Evolutionary conservation across 2,113 vertebrate species (phyloP).

Genomic region (Nanorana parkeri): DNA sequence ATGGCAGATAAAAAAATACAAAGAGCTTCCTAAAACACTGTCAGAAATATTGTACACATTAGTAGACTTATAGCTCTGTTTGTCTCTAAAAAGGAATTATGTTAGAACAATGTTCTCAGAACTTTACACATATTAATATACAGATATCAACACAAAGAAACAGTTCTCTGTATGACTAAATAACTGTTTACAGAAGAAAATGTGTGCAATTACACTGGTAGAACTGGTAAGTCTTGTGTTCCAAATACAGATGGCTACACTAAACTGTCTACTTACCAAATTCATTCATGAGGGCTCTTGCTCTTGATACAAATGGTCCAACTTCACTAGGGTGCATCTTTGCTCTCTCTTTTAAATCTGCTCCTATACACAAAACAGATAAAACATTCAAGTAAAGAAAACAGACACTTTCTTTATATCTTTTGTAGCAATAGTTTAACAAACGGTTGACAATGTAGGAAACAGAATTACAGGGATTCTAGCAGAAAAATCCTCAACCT

Average conservation of each 20-base stretch:
- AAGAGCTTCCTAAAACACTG: no score
- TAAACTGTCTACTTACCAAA: slow-evolving; percentile 62
- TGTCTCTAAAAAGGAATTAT: no score
- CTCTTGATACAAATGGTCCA: slow-evolving; percentile 92
- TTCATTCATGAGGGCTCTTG: slow-evolving; percentile 90
- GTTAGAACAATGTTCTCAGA: no score
- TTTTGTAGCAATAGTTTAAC: neutral
- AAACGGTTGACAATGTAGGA: neutral
- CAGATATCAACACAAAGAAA: no score
- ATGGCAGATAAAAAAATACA: no score
- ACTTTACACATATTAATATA: no score
- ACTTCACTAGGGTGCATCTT: slow-evolving; percentile 96
- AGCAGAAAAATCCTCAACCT: neutral
- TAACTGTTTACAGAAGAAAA: neutral
- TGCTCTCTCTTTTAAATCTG: slow-evolving; percentile 94
- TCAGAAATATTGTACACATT: no score
- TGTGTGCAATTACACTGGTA: neutral
- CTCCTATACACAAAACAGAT: slow-evolving; percentile 70
- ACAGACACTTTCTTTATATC: no score
- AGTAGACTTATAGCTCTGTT: no score
- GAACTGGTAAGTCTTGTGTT: neutral
- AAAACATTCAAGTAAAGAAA: neutral
- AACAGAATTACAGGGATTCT: neutral
- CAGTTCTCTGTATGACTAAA: no score
- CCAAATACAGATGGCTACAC: neutral